Evolutionary conservation across 2,888 invertebrate species (phyloP).

Genomic region (Drosophila fungiperda): DNA sequence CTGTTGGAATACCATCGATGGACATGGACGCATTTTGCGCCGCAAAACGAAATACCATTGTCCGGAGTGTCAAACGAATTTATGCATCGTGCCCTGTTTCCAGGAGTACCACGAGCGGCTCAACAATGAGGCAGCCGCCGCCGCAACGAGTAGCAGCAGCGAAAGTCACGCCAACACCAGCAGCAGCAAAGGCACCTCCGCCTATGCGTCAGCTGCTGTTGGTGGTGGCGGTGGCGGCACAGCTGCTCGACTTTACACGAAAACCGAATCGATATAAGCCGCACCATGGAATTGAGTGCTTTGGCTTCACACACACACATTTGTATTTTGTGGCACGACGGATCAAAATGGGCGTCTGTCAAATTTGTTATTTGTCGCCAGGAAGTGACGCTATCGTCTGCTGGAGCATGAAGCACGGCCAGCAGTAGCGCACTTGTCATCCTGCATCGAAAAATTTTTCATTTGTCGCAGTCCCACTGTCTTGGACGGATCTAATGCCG

Average conservation of each 20-base stretch:
- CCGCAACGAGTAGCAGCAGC: slow-evolving; percentile 42
- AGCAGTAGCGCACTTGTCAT: slow-evolving; percentile 30
- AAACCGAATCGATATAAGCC: slow-evolving; percentile 85
- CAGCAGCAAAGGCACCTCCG: slow-evolving; percentile 53
- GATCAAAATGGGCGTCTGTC: slow-evolving; percentile 42
- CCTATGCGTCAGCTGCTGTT: slow-evolving; percentile 59
- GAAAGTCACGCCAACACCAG: slow-evolving; percentile 52
- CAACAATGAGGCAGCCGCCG: slow-evolving; percentile 80
- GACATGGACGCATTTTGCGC: slow-evolving; percentile 91
- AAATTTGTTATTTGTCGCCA: slow-evolving; percentile 77
- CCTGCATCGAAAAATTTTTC: slow-evolving; percentile 76
- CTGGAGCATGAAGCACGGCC: slow-evolving; percentile 5
- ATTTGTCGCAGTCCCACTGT: slow-evolving; percentile 71
- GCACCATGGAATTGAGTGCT: slow-evolving; percentile 25
- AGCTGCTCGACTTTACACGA: slow-evolving; percentile 79
- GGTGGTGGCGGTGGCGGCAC: slow-evolving; percentile 44
- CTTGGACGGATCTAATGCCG: slow-evolving; percentile 21
- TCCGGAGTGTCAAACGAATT: slow-evolving; percentile 94
- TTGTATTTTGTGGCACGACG: slow-evolving; percentile 75
- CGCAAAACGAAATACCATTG: slow-evolving; percentile 96
- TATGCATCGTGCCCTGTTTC: slow-evolving; percentile 96
- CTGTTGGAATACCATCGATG: slow-evolving; percentile 96
- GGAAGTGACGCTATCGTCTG: slow-evolving; percentile 37
- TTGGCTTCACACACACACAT: slow-evolving; percentile 51
- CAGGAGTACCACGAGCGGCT: slow-evolving; percentile 92